phyloP scores from a whole-genome alignment of 2,113 vertebrate genomes.

The Ursus arctos region DNA sequence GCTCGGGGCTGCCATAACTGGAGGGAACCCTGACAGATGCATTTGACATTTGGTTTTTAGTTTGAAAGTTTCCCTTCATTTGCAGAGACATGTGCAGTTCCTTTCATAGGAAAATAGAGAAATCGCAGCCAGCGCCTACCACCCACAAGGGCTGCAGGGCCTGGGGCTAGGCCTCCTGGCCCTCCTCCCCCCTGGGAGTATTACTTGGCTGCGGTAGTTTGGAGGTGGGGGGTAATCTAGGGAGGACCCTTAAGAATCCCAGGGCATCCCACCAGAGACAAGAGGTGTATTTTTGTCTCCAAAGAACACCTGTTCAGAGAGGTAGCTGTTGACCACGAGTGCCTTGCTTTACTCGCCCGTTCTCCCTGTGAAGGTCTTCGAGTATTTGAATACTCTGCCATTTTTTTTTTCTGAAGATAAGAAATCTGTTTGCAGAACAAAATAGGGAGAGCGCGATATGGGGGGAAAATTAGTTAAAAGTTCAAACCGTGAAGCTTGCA shows the following conservation, averaged over 20 bases:
- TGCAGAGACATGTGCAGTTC: background rate
- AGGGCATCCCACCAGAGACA: background rate
- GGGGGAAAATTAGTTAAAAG: background rate
- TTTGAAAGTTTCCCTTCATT: background rate
- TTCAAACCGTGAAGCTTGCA: background rate
- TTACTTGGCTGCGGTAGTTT: background rate
- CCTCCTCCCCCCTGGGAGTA: rapidly evolving
- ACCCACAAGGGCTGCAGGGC: background rate
- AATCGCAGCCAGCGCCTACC: background rate
- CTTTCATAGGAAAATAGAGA: slow-evolving; percentile 31
- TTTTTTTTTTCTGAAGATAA: background rate
- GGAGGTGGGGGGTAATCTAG: background rate
- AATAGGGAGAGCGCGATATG: too few species aligned
- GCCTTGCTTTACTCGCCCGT: rapidly evolving
- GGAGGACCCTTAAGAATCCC: background rate
- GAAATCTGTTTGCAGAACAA: background rate
- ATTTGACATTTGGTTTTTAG: slow-evolving; percentile 10
- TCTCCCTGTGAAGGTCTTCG: background rate
- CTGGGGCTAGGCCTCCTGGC: background rate
- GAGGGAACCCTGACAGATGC: background rate
- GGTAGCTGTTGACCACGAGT: rapidly evolving
- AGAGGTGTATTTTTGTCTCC: background rate
- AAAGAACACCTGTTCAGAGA: background rate
- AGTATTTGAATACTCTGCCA: background rate
- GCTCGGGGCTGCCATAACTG: background rate